Evolutionary conservation across 2,797 vertebrate genomes (phyloP), one percentile per base, ranked within the genome.

Genomic region (Typhlichthys eigenmanni): DNA sequence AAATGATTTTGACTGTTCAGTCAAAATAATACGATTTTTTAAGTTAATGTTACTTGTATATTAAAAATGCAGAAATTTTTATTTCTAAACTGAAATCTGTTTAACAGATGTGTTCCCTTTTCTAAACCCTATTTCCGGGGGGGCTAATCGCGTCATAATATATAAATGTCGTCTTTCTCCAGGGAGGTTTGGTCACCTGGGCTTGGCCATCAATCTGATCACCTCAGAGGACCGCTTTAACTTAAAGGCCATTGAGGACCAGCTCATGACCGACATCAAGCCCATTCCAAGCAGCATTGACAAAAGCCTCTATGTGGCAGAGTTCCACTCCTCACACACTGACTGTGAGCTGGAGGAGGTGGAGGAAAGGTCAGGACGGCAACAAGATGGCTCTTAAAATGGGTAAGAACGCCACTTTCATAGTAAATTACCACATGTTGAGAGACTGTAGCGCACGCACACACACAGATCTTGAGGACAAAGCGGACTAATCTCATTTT

Each of bases 251-350:
- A 88, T 85, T 12, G 88, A 89, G 70, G 88, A 89, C 66, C 87
- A 89, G 72, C 76, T 89, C 45, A 64, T 84, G 38, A 89, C 87
- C 7, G 87, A 89, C 69, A 89, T 89, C 63, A 89, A 89, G 66
- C 80, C 66, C 43, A 73, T 82, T 66, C 74, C 81, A 2, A 60
- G 83, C 66, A 79, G 74, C 68, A 87, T 83, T 32, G 83, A 85
- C 66, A 94, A 93, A 84, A 92, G 90, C 74, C 89, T 94, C 32
- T 94, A 94, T 7, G 93, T 94, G 80, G 92, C 93, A 0, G 93
- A 94, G 79, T 93, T 82, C 86, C 93, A 93, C 88, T 86, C 86
- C 1, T 5, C 68, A 61, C 69, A 85, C 64, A 67, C 65, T 0
- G 92, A 92, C 76, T 82, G 82, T 11, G 89, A 91, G 0, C 89